Evolutionary conservation across 1,140 invertebrate species (phyloP).

Genomic region (Pantala flavescens): DNA sequence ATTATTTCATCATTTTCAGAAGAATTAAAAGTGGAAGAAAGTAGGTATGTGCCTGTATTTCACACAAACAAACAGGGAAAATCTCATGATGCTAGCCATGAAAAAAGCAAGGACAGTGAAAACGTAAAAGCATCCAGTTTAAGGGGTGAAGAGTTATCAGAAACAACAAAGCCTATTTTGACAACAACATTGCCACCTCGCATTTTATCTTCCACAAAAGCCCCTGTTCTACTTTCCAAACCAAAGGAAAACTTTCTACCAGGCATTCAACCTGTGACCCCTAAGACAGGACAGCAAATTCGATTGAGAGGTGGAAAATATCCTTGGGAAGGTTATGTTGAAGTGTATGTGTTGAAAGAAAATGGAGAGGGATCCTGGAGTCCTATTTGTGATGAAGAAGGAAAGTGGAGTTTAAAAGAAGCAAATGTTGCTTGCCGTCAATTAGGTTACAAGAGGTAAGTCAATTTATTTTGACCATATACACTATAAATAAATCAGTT

Average conservation of each 20-base stretch:
- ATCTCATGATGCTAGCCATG: too few species aligned
- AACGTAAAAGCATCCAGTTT: too few species aligned
- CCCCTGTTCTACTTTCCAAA: not conserved
- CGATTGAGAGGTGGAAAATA: conserved; percentile 40
- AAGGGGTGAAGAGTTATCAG: too few species aligned
- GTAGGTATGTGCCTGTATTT: too few species aligned
- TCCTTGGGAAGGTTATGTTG: conserved; percentile 42
- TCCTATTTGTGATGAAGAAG: conserved; percentile 39
- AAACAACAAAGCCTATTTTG: too few species aligned
- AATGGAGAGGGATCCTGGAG: conserved; percentile 37
- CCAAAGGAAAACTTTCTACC: not conserved
- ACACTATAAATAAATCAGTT: too few species aligned
- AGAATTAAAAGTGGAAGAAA: too few species aligned
- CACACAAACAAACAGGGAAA: too few species aligned
- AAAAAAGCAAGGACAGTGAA: too few species aligned
- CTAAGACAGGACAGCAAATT: conserved; percentile 33
- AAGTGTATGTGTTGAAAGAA: conserved; percentile 31
- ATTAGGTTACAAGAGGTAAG: conserved; percentile 41
- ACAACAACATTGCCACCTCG: conserved; percentile 12
- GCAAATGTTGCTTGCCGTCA: conserved; percentile 44
- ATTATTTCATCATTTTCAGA: too few species aligned
- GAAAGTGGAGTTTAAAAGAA: conserved; percentile 41
- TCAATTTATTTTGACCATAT: conserved; percentile 12
- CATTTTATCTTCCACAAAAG: conserved; percentile 21
- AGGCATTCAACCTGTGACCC: conserved; percentile 18